These are phyloP conservation scores for Macaca mulatta DNA, from an alignment of 2,113 vertebrate species.

Conservation along the genomic window DNA sequence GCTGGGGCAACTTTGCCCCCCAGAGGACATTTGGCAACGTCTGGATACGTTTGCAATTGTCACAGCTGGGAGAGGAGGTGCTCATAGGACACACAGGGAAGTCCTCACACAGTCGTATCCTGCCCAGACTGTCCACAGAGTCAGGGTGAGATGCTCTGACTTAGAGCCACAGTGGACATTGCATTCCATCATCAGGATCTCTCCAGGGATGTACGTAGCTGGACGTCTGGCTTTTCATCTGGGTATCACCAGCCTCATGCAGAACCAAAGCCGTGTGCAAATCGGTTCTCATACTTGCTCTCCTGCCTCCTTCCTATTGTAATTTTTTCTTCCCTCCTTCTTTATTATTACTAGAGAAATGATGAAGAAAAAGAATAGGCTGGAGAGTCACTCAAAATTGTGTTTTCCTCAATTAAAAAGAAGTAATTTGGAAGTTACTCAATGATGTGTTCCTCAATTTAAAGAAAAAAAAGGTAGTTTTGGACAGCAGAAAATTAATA, in stretches of 20 bases:
- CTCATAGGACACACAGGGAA: background rate
- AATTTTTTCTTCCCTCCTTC: background rate
- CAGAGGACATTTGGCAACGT: background rate
- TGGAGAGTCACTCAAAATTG: background rate
- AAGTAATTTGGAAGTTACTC: background rate
- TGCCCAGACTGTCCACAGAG: background rate
- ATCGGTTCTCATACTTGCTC: background rate
- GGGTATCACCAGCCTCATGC: accelerated
- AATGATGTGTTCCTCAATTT: background rate
- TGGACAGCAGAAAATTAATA: background rate
- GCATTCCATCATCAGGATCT: accelerated
- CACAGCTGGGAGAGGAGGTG: too few species aligned
- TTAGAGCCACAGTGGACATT: background rate
- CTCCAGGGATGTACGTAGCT: background rate
- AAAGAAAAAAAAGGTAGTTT: background rate
- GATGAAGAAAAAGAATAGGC: background rate
- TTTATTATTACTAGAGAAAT: background rate
- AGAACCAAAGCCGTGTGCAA: background rate
- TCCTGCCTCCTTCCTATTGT: background rate
- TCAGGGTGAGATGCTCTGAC: accelerated
- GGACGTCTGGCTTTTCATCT: background rate
- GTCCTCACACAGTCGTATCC: background rate
- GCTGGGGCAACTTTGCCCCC: background rate
- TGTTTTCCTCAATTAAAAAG: background rate
- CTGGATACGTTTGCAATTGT: background rate